A percentile compares a stretch with the other conserved stretches of the same genome.
Evolutionary conservation across 1,140 invertebrate species (phyloP).

Genomic region (Protaetia brevitarsis): DNA sequence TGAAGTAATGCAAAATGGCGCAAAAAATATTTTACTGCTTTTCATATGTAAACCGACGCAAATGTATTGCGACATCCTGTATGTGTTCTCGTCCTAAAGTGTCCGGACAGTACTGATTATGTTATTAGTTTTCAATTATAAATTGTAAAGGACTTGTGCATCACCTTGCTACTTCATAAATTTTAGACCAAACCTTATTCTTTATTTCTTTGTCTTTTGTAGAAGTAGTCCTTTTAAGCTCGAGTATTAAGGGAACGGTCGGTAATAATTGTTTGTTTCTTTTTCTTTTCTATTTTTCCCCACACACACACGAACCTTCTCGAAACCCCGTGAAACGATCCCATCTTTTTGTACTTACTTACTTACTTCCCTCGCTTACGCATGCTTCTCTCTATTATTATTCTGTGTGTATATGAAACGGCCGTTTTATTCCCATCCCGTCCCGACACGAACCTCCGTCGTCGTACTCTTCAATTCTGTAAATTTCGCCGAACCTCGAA

Average conservation of each 20-base stretch:
- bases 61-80: no score
- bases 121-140: no score
- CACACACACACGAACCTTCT: constrained; percentile 37
- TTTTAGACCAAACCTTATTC: background rate
- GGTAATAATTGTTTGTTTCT: constrained; percentile 47
- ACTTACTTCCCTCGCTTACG: constrained; percentile 4
- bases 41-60: no score
- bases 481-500: background rate
- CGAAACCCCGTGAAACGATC: constrained; percentile 28
- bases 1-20: no score
- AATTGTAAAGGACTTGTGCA: no score
- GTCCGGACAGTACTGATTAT: no score
- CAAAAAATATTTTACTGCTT: no score
- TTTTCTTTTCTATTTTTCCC: constrained; percentile 43
- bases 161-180: no score
- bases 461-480: no score
- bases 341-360: constrained; percentile 2
- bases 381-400: constrained; percentile 20
- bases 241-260: constrained; percentile 24
- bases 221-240: constrained; percentile 3
- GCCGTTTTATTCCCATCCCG: background rate
- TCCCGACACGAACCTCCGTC: no score
- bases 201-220: background rate
- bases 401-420: constrained; percentile 5
- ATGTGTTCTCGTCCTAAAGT: no score